Evolutionary conservation across 2,888 invertebrate genomes (phyloP).

Genomic region (Microctonus aethiopoides): DNA sequence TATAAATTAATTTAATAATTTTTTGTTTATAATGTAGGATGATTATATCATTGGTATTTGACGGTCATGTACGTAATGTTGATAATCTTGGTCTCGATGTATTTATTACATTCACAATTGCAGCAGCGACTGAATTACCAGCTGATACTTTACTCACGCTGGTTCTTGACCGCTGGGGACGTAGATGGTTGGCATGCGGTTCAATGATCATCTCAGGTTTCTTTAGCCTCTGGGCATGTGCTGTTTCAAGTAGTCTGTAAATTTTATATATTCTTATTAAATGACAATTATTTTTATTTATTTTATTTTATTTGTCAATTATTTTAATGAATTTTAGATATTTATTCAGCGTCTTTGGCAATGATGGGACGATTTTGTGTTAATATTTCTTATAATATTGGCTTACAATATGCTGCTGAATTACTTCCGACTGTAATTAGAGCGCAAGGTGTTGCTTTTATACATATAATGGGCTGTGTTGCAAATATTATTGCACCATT

Average conservation of each 20-base stretch:
- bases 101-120: constrained; percentile 86
- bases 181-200: constrained; percentile 86
- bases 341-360: constrained; percentile 81
- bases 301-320: no score
- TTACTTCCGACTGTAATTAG: constrained; percentile 87
- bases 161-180: constrained; percentile 83
- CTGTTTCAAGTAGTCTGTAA: constrained; percentile 76
- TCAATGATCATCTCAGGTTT: constrained; percentile 84
- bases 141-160: constrained; percentile 85
- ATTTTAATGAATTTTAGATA: constrained; percentile 68
- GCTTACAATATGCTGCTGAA: constrained; percentile 90
- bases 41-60: constrained; percentile 88
- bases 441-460: constrained; percentile 88
- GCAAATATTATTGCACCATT: constrained; percentile 86
- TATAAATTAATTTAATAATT: background rate
- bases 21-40: constrained; percentile 69
- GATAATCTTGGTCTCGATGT: constrained; percentile 84
- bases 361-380: constrained; percentile 87
- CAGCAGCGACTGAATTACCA: constrained; percentile 85
- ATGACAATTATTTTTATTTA: no score
- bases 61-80: constrained; percentile 89
- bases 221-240: constrained; percentile 82
- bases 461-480: constrained; percentile 90
- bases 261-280: background rate
- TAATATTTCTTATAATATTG: constrained; percentile 91